Evolutionary conservation across 2,888 invertebrate species (phyloP).

Genomic region (Melanchra persicariae): DNA sequence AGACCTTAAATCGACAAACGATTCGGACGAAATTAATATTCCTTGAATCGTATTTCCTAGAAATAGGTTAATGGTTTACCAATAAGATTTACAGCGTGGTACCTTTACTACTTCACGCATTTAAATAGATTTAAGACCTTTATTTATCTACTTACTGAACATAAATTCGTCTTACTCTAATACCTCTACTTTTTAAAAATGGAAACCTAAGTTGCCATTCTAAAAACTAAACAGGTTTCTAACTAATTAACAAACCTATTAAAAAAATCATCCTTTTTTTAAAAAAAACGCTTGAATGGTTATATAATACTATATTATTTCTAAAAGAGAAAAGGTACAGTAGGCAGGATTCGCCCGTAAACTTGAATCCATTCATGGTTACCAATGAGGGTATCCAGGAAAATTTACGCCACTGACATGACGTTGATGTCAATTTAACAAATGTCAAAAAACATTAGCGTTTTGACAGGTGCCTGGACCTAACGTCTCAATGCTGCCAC

Average conservation of each 20-base stretch:
- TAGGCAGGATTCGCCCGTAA: background rate
- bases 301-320: too few relatives aligned
- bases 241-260: too few relatives aligned
- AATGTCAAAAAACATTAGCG: too few relatives aligned
- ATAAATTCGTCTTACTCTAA: background rate
- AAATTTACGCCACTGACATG: too few relatives aligned
- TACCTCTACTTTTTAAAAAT: background rate
- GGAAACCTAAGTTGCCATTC: background rate
- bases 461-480: too few relatives aligned
- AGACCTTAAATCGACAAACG: constrained; percentile 7
- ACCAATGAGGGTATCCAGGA: too few relatives aligned
- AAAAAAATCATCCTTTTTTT: too few relatives aligned
- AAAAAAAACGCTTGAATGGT: too few relatives aligned
- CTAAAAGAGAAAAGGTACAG: too few relatives aligned
- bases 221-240: background rate
- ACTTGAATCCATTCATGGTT: too few relatives aligned
- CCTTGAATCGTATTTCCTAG: background rate
- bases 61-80: constrained; percentile 9
- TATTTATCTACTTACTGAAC: background rate
- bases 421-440: too few relatives aligned
- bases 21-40: background rate
- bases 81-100: constrained; percentile 11
- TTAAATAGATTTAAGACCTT: background rate
- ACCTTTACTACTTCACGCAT: background rate
- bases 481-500: too few relatives aligned